These are phyloP conservation scores for Lagopus muta DNA, from an alignment of 2,113 vertebrate genomes.

Conservation along the genomic window DNA sequence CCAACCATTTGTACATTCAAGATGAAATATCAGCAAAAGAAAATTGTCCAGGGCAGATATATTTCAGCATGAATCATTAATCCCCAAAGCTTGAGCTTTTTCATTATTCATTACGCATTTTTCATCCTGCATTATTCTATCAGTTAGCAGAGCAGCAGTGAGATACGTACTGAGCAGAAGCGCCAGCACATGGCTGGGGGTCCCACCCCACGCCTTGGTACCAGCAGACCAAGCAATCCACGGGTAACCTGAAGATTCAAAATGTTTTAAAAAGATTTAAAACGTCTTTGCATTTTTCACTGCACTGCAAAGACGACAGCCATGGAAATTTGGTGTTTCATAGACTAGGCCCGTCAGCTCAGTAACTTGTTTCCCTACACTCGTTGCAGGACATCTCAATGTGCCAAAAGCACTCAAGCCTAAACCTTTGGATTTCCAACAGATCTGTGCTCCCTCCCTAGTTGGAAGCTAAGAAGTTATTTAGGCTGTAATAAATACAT, in stretches of 20 bases:
- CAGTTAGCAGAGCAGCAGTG: neutral
- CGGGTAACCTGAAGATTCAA: neutral
- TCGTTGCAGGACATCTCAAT: neutral
- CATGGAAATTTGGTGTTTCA: neutral
- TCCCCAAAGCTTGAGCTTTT: conserved; percentile 41
- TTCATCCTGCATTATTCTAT: neutral
- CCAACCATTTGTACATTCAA: neutral
- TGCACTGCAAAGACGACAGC: neutral
- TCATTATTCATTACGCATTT: conserved; percentile 48
- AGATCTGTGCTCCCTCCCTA: neutral
- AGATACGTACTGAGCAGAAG: neutral
- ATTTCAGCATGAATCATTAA: conserved; percentile 62
- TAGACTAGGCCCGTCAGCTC: neutral
- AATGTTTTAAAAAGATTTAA: neutral
- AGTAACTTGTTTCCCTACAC: neutral
- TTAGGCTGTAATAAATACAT: neutral
- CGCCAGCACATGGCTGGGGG: neutral
- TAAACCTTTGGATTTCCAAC: neutral
- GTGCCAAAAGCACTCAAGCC: neutral
- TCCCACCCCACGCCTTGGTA: neutral
- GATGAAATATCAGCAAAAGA: conserved; percentile 57
- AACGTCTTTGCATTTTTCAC: neutral
- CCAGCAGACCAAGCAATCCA: neutral
- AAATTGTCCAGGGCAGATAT: conserved; percentile 50
- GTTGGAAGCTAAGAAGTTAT: neutral